Conservation (phyloP, 1,140 invertebrate species). For the Cheumatopsyche charites region DNA sequence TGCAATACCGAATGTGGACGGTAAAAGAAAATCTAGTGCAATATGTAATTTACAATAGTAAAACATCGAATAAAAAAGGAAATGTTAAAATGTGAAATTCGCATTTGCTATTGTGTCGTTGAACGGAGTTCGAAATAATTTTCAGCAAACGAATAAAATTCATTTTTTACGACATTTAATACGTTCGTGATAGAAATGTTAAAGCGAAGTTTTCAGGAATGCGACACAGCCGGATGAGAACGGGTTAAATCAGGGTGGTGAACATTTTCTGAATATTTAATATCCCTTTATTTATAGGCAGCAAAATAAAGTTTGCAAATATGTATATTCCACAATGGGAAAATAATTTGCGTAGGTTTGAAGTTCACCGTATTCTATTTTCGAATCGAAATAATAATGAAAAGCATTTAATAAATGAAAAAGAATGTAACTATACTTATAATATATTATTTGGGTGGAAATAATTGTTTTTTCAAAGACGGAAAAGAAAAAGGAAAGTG, state of each 20-base stretch:
- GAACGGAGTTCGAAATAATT: conserved; percentile 6
- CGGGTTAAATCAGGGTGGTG: conserved; percentile 1
- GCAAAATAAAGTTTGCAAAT: conserved; percentile 2
- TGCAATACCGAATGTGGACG: too few species aligned
- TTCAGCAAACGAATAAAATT: conserved; percentile 1
- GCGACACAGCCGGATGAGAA: background rate
- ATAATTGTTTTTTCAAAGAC: too few species aligned
- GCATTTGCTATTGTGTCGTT: background rate
- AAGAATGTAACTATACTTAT: background rate
- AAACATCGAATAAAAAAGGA: too few species aligned
- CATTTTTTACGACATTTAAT: conserved; percentile 17
- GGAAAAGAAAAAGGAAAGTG: too few species aligned
- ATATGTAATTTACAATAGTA: too few species aligned
- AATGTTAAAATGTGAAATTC: too few species aligned
- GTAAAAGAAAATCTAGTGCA: too few species aligned
- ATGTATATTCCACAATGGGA: background rate
- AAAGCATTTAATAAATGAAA: background rate
- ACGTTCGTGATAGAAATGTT: conserved; percentile 18
- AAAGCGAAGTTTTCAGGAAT: conserved; percentile 13
- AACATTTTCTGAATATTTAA: background rate
- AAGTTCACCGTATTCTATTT: too few species aligned
- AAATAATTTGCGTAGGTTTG: too few species aligned
- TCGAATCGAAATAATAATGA: too few species aligned
- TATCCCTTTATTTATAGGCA: background rate
- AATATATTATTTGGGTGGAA: too few species aligned